phyloP scores from a whole-genome alignment of 2,113 vertebrate genomes.

The Corythornis madagascariensis region DNA sequence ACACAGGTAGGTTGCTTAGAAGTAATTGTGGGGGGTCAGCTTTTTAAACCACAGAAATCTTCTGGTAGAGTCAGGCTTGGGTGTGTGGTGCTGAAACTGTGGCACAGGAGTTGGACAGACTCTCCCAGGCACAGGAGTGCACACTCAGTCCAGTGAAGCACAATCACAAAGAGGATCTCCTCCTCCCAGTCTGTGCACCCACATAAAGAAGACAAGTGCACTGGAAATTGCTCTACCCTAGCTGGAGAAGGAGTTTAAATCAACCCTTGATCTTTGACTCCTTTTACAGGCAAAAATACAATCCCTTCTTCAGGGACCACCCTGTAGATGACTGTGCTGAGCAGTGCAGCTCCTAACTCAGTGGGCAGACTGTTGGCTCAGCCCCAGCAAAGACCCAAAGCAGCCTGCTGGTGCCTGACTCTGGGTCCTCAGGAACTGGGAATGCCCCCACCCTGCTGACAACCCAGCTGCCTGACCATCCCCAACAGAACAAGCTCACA shows the following conservation, averaged over 20 bases:
- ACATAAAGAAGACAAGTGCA: not conserved
- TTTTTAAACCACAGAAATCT: not conserved
- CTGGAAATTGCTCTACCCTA: not conserved
- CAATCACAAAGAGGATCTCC: not conserved
- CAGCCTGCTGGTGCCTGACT: not conserved
- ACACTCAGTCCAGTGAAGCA: not conserved
- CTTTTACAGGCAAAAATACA: slow-evolving; percentile 24
- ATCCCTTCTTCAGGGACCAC: not conserved
- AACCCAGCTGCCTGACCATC: not conserved
- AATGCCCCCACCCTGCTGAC: not conserved
- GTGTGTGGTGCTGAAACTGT: not conserved
- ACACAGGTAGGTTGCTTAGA: not conserved
- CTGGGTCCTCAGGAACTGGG: not conserved
- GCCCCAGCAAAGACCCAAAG: not conserved
- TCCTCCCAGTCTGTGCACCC: not conserved
- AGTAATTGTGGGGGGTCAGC: not conserved
- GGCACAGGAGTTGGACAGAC: not conserved
- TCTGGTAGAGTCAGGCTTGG: not conserved
- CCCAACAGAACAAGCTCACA: not conserved
- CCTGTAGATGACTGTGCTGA: not conserved
- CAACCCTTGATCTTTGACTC: slow-evolving; percentile 27
- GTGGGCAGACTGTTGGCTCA: not conserved
- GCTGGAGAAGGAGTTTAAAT: slow-evolving; percentile 14
- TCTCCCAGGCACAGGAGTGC: not conserved
- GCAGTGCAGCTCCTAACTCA: not conserved